These are phyloP conservation scores for Mamestra configurata DNA, from an alignment of 1,140 invertebrate genomes.

Conservation along the genomic window DNA sequence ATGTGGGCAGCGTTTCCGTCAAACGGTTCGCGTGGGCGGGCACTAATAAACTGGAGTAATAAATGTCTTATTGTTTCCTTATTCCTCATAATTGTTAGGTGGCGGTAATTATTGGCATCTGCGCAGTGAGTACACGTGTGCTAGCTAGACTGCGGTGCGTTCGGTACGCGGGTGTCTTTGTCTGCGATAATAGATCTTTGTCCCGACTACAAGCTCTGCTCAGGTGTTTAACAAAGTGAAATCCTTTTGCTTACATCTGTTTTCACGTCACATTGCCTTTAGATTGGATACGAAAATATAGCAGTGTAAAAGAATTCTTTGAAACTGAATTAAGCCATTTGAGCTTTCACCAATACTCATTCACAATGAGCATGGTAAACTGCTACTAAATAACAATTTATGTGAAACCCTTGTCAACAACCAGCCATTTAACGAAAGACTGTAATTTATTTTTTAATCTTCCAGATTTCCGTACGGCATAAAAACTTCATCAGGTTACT, in stretches of 20 bases:
- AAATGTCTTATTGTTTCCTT: slow-evolving; percentile 62
- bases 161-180: slow-evolving; percentile 8
- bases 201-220: neutral
- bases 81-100: slow-evolving; percentile 39
- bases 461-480: neutral
- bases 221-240: slow-evolving; percentile 30
- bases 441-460: slow-evolving; percentile 20
- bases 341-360: neutral
- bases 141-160: neutral
- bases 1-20: slow-evolving; percentile 74
- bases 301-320: too few relatives aligned
- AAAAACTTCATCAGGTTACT: slow-evolving; percentile 15
- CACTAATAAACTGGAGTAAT: slow-evolving; percentile 66
- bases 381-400: neutral
- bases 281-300: too few relatives aligned
- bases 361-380: neutral
- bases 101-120: slow-evolving; percentile 36
- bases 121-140: slow-evolving; percentile 1
- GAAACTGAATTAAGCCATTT: too few relatives aligned
- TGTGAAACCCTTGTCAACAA: slow-evolving; percentile 4
- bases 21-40: slow-evolving; percentile 56
- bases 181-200: neutral
- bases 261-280: too few relatives aligned
- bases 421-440: neutral
- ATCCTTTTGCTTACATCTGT: neutral